Percentiles rank a stretch among this genome's conserved stretches.
Conservation (phyloP, 2,888 invertebrate genomes). For the Drosophila kanekoi region DNA sequence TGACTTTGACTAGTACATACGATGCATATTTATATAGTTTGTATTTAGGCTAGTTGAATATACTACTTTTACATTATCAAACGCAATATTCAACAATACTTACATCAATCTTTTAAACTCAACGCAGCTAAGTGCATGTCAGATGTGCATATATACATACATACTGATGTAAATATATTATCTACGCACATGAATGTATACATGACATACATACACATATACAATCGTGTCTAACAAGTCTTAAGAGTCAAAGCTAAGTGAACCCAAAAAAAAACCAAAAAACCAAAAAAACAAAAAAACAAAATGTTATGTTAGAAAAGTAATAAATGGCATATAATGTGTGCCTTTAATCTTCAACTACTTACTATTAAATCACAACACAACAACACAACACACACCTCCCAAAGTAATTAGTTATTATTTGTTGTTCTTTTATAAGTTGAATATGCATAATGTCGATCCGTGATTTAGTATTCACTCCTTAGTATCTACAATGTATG, state of each 20-base stretch:
- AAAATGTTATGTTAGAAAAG: not conserved
- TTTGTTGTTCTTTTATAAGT: not conserved
- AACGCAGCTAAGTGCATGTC: slow-evolving; percentile 15
- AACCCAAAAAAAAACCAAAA: no score
- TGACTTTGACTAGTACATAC: slow-evolving; percentile 36
- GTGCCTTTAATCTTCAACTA: slow-evolving; percentile 11
- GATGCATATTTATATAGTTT: slow-evolving; percentile 13
- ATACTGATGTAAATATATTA: slow-evolving; percentile 19
- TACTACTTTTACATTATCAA: slow-evolving; percentile 16
- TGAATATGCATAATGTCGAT: not conserved
- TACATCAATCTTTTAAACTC: slow-evolving; percentile 15
- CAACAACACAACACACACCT: no score
- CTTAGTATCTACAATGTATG: slow-evolving; percentile 10
- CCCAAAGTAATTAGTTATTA: slow-evolving; percentile 1
- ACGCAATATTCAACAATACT: slow-evolving; percentile 13
- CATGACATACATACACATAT: not conserved
- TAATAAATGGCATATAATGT: slow-evolving; percentile 1
- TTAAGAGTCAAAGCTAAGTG: slow-evolving; percentile 42
- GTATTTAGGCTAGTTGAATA: slow-evolving; percentile 48
- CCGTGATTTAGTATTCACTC: slow-evolving; percentile 1
- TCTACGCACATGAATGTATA: not conserved
- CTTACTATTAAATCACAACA: slow-evolving; percentile 5
- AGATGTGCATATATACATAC: slow-evolving; percentile 21
- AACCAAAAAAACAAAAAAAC: no score
- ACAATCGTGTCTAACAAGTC: slow-evolving; percentile 24